These are phyloP conservation scores for Ailurus styani DNA, from an alignment of 2,113 vertebrate genomes.

Conservation along the genomic window DNA sequence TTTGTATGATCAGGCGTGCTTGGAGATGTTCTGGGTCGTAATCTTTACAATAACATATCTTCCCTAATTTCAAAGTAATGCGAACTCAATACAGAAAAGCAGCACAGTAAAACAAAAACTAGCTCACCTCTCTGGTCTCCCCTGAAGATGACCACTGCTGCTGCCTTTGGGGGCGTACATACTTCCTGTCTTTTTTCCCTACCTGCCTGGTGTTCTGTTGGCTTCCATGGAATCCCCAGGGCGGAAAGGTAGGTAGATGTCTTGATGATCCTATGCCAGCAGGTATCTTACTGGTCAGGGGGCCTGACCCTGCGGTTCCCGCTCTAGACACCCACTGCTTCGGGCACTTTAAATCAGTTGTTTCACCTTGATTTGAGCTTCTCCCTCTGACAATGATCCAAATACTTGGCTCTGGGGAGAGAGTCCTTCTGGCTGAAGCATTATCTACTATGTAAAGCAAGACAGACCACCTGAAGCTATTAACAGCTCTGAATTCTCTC, in stretches of 20 bases:
- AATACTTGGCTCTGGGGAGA: background rate
- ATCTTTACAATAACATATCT: background rate
- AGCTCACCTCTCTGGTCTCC: background rate
- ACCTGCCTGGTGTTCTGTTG: background rate
- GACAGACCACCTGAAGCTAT: background rate
- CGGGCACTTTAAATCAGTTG: background rate
- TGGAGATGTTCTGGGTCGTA: background rate
- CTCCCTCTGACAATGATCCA: background rate
- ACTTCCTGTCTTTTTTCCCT: accelerated
- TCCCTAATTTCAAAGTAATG: background rate
- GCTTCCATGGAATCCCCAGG: background rate
- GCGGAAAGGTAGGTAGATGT: too few species aligned
- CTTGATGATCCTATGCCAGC: background rate
- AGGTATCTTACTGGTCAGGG: background rate
- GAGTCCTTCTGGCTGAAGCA: background rate
- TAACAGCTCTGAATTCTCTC: background rate
- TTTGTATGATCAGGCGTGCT: background rate
- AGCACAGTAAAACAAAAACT: background rate
- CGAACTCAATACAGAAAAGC: background rate
- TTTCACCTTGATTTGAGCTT: background rate
- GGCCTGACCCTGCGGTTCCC: background rate
- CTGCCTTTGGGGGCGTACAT: background rate
- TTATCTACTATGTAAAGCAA: background rate
- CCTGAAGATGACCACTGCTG: background rate
- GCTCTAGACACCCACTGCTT: background rate